Conservation (phyloP, 2,888 invertebrate species). For the Elegia similella region DNA sequence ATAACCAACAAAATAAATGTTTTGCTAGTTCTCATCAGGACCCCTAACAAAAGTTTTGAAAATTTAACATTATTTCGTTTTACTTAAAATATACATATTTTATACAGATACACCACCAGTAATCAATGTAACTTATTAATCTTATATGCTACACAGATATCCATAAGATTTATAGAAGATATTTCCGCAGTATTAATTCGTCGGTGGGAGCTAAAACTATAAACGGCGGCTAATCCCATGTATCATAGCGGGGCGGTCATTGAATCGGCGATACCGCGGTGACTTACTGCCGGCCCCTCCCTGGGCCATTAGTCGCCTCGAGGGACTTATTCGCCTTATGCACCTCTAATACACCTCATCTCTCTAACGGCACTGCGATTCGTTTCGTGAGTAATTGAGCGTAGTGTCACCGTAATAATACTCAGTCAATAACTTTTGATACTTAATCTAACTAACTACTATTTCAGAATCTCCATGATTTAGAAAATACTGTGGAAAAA, state of each 20-base stretch:
- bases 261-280: slow-evolving; percentile 73
- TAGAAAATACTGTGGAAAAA: too few relatives aligned
- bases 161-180: slow-evolving; percentile 59
- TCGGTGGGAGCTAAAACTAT: slow-evolving; percentile 68
- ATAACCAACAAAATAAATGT: too few relatives aligned
- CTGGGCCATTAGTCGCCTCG: slow-evolving; percentile 57
- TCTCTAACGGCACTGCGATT: slow-evolving; percentile 61
- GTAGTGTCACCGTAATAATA: slow-evolving; percentile 49
- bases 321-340: slow-evolving; percentile 30
- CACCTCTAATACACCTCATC: slow-evolving; percentile 65
- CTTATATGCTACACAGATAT: background rate
- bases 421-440: background rate
- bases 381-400: slow-evolving; percentile 82
- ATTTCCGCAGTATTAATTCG: slow-evolving; percentile 75
- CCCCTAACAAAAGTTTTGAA: too few relatives aligned
- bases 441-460: too few relatives aligned
- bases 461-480: too few relatives aligned
- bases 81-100: too few relatives aligned
- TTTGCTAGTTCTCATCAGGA: too few relatives aligned
- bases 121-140: too few relatives aligned
- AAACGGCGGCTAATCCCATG: slow-evolving; percentile 73
- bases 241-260: slow-evolving; percentile 78
- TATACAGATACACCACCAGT: too few relatives aligned
- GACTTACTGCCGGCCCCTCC: slow-evolving; percentile 73
- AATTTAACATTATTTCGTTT: too few relatives aligned